Evolutionary conservation across 2,797 vertebrate species (phyloP).

Genomic region (Pangasius sanitwongsei): DNA sequence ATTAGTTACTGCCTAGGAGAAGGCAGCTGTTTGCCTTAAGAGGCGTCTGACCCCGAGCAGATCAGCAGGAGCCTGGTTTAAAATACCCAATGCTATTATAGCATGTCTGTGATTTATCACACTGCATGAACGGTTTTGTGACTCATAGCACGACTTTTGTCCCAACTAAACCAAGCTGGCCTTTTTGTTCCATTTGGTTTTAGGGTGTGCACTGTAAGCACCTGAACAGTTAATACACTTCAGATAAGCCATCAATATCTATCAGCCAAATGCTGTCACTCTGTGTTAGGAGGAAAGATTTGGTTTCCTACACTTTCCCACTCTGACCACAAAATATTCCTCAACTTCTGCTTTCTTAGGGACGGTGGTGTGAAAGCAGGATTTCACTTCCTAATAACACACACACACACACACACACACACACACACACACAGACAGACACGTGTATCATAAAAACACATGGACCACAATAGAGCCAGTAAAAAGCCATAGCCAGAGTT

Average conservation of each 20-base stretch:
- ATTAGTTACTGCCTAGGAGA: constrained; percentile 16
- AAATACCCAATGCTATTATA: constrained; percentile 24
- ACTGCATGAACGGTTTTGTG: background rate
- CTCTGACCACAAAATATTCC: constrained; percentile 60
- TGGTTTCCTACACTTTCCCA: constrained; percentile 44
- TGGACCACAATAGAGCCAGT: background rate
- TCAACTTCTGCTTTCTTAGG: constrained; percentile 64
- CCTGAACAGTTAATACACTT: background rate
- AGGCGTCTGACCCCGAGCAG: constrained; percentile 7
- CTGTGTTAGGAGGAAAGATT: background rate
- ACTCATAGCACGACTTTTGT: background rate
- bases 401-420: constrained; percentile 14
- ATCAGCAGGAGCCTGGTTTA: background rate
- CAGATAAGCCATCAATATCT: background rate
- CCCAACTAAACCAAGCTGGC: background rate
- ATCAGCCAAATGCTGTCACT: background rate
- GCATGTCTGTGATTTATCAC: background rate
- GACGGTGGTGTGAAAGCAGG: background rate
- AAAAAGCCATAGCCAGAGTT: background rate
- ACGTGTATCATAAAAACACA: constrained; percentile 20
- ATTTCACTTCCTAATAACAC: constrained; percentile 37
- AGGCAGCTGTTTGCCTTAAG: constrained; percentile 21
- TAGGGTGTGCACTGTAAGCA: background rate
- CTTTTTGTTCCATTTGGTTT: background rate
- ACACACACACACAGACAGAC: background rate